These are phyloP conservation scores for Brachionus asplanchnoidis DNA, from an alignment of 1,140 invertebrate species.

Conservation along the genomic window DNA sequence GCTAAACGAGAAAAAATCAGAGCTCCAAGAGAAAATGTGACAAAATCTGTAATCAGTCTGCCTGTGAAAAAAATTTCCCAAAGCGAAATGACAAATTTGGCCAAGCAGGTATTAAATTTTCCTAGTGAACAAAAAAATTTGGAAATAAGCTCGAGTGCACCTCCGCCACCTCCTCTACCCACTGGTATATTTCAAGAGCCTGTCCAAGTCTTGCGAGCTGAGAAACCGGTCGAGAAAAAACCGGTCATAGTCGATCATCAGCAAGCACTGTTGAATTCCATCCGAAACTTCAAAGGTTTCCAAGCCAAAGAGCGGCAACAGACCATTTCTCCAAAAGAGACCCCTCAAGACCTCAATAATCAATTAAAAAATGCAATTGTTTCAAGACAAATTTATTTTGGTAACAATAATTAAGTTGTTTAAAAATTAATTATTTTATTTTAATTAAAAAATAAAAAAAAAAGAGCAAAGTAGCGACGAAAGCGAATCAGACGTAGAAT, in stretches of 20 bases:
- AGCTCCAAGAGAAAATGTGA: not conserved
- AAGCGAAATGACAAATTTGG: not conserved
- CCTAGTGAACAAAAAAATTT: not conserved
- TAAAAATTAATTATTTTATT: not conserved
- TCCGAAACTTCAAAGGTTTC: constrained; percentile 6
- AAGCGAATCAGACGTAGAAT: constrained; percentile 24
- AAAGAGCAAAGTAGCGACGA: constrained; percentile 26
- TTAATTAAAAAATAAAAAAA: not conserved
- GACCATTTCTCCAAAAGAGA: not conserved
- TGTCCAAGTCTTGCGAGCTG: not conserved
- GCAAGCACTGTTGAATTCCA: not conserved
- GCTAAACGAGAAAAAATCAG: not conserved
- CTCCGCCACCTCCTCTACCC: not conserved
- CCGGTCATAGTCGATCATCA: not conserved
- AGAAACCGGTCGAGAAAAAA: not conserved
- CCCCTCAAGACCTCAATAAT: not conserved
- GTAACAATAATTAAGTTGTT: not conserved
- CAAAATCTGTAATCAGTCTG: not conserved
- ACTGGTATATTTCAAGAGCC: not conserved
- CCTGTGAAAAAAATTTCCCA: not conserved
- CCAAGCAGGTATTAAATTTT: not conserved
- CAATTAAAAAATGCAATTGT: not conserved
- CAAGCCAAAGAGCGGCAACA: not conserved
- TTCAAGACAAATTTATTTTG: not conserved
- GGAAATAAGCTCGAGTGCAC: not conserved